These are phyloP conservation scores for Catharus fuscescens DNA, from an alignment of 2,113 vertebrate species.

Conservation along the genomic window DNA sequence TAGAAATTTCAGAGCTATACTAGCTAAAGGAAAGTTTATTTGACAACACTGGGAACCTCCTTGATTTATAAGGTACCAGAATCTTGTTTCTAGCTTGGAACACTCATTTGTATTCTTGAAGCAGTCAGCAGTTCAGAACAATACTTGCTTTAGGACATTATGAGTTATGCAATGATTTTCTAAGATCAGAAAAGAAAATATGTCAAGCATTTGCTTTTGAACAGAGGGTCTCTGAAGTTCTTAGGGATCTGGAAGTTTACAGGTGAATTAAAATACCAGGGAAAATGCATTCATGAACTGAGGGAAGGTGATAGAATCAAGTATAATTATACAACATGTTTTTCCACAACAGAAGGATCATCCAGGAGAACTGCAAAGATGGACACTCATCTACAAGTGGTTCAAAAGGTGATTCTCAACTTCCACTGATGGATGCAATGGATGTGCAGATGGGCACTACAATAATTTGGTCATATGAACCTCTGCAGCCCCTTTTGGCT, in stretches of 20 bases:
- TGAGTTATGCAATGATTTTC: background rate
- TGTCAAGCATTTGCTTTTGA: background rate
- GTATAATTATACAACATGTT: background rate
- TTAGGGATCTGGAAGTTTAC: background rate
- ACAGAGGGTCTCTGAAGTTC: background rate
- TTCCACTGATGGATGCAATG: background rate
- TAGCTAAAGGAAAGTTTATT: background rate
- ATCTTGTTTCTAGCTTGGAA: constrained; percentile 16
- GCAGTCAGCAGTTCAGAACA: constrained; percentile 1
- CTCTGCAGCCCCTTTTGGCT: background rate
- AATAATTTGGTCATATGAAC: background rate
- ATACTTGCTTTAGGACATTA: constrained; percentile 23
- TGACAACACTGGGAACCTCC: background rate
- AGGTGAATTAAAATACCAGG: background rate
- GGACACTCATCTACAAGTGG: background rate
- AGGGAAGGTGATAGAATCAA: background rate
- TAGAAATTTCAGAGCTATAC: background rate
- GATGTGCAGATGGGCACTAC: background rate
- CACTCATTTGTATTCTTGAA: background rate
- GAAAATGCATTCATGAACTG: background rate
- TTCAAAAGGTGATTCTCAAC: background rate
- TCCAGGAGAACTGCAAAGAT: background rate
- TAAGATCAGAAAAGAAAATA: constrained; percentile 6
- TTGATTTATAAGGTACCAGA: background rate
- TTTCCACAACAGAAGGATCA: background rate